phyloP scores from a whole-genome alignment of 2,113 vertebrate genomes.

The Thalassoma bifasciatum region DNA sequence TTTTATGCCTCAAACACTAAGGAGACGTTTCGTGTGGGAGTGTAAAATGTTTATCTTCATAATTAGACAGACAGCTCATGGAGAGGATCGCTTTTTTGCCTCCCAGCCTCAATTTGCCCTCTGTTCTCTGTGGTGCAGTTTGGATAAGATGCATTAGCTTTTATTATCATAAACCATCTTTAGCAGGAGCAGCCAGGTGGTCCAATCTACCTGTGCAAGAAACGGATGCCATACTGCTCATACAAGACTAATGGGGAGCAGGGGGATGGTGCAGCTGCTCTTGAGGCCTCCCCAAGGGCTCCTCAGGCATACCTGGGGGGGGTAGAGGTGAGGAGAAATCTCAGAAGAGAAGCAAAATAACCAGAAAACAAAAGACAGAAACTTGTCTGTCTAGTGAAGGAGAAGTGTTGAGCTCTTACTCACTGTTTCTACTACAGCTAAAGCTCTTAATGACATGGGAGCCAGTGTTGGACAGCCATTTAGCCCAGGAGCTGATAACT shows the following conservation, averaged over 20 bases:
- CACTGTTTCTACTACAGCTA: conserved; percentile 17
- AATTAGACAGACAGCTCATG: conserved; percentile 11
- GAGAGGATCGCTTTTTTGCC: conserved; percentile 4
- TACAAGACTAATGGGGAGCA: conserved; percentile 64
- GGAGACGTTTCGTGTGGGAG: conserved; percentile 1
- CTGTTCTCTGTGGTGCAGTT: conserved; percentile 1
- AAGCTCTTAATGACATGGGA: conserved; percentile 19
- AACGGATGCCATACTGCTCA: conserved; percentile 46
- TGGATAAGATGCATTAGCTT: conserved; percentile 28
- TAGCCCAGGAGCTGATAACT: conserved; percentile 34
- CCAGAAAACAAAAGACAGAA: conserved; percentile 20
- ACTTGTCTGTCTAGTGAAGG: neutral
- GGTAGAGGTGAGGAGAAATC: conserved; percentile 27
- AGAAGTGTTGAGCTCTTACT: neutral
- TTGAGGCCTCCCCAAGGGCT: conserved; percentile 42
- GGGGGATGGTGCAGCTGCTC: conserved; percentile 60
- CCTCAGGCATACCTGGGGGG: conserved; percentile 41
- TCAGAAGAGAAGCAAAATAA: conserved; percentile 27
- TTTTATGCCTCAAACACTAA: conserved; percentile 9
- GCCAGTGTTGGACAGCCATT: conserved; percentile 17
- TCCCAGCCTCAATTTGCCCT: conserved; percentile 19
- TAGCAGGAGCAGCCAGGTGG: conserved; percentile 32
- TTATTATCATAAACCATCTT: conserved; percentile 24
- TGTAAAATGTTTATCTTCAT: conserved; percentile 1
- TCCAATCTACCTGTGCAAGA: conserved; percentile 45